phyloP scores from a whole-genome alignment of 2,797 vertebrate genomes.

The Pseudomugil tenellus region DNA sequence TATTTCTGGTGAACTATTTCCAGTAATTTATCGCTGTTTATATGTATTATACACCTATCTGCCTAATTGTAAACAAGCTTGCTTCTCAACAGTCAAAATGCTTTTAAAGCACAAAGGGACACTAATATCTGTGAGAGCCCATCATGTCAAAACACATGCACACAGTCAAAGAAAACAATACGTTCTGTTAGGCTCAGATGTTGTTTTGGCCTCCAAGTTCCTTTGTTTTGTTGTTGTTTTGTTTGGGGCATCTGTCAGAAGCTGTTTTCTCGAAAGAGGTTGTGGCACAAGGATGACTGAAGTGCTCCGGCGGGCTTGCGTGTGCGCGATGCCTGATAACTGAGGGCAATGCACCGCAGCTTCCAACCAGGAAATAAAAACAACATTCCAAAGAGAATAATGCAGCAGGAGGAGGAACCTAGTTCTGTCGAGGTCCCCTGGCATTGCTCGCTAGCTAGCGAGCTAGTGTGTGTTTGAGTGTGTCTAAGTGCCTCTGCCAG shows the following conservation, averaged over 20 bases:
- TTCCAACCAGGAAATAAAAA: slow-evolving; percentile 77
- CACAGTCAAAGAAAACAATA: slow-evolving; percentile 24
- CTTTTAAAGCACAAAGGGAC: background rate
- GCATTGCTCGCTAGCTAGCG: slow-evolving; percentile 37
- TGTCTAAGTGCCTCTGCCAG: slow-evolving; percentile 25
- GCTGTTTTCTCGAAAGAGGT: slow-evolving; percentile 71
- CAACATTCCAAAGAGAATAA: slow-evolving; percentile 80
- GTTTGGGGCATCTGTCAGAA: slow-evolving; percentile 70
- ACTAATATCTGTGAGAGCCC: background rate
- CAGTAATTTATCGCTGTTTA: slow-evolving; percentile 8
- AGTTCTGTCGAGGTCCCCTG: slow-evolving; percentile 68
- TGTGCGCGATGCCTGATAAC: slow-evolving; percentile 44
- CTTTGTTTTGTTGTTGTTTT: slow-evolving; percentile 16
- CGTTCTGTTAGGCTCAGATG: slow-evolving; percentile 21
- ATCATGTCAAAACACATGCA: background rate
- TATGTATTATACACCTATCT: background rate
- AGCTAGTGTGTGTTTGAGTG: slow-evolving; percentile 26
- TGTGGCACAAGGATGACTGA: slow-evolving; percentile 59
- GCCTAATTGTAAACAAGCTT: background rate
- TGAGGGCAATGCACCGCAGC: slow-evolving; percentile 49
- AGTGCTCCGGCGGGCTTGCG: slow-evolving; percentile 5
- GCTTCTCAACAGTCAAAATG: slow-evolving; percentile 14
- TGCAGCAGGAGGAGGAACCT: slow-evolving; percentile 77
- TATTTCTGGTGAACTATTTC: background rate
- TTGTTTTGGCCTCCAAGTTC: slow-evolving; percentile 42